These are phyloP conservation scores for Plecturocebus donacophilus DNA, from an alignment of 2,113 vertebrate genomes.

Conservation along the genomic window DNA sequence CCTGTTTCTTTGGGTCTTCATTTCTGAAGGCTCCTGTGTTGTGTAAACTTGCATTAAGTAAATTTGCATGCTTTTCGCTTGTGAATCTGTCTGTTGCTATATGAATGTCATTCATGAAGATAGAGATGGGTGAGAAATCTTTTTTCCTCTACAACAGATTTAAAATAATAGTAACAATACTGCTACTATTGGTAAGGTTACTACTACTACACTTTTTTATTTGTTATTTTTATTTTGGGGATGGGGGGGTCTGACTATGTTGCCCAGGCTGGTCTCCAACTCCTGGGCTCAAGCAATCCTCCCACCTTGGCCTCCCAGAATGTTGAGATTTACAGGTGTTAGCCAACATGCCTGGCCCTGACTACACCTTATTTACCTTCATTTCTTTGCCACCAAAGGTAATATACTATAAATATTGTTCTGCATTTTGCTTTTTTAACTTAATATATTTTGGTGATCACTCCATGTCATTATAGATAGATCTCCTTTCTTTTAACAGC, in stretches of 20 bases:
- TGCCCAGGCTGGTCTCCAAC: too few species aligned
- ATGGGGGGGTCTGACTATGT: too few species aligned
- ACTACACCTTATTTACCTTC: neutral
- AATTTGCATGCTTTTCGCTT: neutral
- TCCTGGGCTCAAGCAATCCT: too few species aligned
- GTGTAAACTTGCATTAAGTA: neutral
- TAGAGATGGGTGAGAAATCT: neutral
- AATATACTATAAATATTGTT: neutral
- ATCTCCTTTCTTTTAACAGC: neutral
- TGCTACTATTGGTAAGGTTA: neutral
- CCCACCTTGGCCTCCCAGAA: too few species aligned
- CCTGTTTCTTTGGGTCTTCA: neutral
- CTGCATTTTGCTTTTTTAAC: conserved; percentile 30
- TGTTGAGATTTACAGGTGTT: too few species aligned
- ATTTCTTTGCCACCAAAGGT: neutral
- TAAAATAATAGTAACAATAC: neutral
- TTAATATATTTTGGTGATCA: neutral
- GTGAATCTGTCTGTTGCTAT: neutral
- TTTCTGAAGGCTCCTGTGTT: neutral
- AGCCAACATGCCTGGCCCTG: neutral
- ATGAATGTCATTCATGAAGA: neutral
- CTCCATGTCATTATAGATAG: neutral
- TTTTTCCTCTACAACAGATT: neutral
- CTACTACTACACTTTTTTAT: neutral
- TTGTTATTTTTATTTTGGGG: too few species aligned